Base-by-base conservation (phyloP, 2,888 invertebrate species). In the Neuroscelio doddi region DNA sequence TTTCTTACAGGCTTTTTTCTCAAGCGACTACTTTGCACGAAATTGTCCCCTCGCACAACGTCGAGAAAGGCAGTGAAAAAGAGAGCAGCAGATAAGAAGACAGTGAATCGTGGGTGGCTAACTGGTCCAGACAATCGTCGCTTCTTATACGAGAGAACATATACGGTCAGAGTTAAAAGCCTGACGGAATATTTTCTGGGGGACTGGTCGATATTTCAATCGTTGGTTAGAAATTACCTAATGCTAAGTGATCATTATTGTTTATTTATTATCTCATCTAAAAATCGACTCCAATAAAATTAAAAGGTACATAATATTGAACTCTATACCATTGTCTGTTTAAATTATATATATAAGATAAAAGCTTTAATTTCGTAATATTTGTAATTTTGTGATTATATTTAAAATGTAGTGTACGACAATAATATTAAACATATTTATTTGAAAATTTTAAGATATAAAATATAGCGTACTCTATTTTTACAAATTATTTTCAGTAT, bases 61-160 rank as follows among this genome's bases (percentile, higher is more conserved):
- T 50, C 51, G 51, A 24, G 38, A 42, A 42, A 32, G 41, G 47
- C 47, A 26, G 53, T 47, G 56, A 55, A 52, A 58, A 51, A 55
- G 57, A 42, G 56, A 55, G 64, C 45, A 56, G 58, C 56, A 59
- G 64, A 64, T 68, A 68, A 68, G 58, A 55, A 64, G 68, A 57
- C 45, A 39, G 34, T 12, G 39, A 50, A 34, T 39, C 55, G 47
- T 55, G 21, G 59, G 59, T 44, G 52, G 64, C 59, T 68, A 68
- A 64, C 68, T 63, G 62, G 63, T 64, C 58, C 58, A 62, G 68
- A 68, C 68, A 59, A 65, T 68, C 62, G 65, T 45, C 56, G 56
- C 59, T 63, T 57, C 61, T 53, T 49, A 38, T 16, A 14, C 50
- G 55, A 24, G 41, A 42, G 36, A 47, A 61, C 38, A 34, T 52